phyloP scores from a whole-genome alignment of 2,113 vertebrate genomes.

The Nansenia antarctica region DNA sequence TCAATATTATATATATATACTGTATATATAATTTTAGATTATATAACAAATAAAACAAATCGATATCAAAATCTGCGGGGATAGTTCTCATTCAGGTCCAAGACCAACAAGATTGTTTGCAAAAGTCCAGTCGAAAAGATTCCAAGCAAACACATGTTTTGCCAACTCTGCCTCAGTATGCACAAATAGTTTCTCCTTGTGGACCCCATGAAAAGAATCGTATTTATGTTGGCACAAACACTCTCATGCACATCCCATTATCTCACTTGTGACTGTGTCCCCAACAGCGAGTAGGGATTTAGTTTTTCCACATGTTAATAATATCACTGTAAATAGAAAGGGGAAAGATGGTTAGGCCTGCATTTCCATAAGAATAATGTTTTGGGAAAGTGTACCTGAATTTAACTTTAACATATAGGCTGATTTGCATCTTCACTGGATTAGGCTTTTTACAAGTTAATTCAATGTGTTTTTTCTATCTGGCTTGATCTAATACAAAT shows the following conservation, averaged over 20 bases:
- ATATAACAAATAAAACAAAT: slow-evolving; percentile 25
- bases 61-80: slow-evolving; percentile 25
- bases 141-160: slow-evolving; percentile 31
- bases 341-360: slow-evolving; percentile 6
- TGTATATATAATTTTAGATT: slow-evolving; percentile 44
- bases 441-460: no score
- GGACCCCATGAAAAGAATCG: slow-evolving; percentile 19
- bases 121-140: slow-evolving; percentile 14
- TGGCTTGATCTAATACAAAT: not conserved
- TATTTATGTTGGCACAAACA: slow-evolving; percentile 25
- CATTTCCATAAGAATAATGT: not conserved
- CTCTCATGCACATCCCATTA: not conserved
- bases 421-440: not conserved
- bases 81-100: slow-evolving; percentile 35
- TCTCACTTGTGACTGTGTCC: slow-evolving; percentile 22
- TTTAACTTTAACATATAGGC: not conserved
- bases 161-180: slow-evolving; percentile 20
- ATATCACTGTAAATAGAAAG: not conserved
- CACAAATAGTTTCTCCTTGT: slow-evolving; percentile 19
- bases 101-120: slow-evolving; percentile 38
- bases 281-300: slow-evolving; percentile 3
- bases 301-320: slow-evolving; percentile 8
- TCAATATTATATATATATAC: no score
- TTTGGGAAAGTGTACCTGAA: not conserved
- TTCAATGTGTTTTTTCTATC: no score